phyloP scores from a whole-genome alignment of 2,888 invertebrate species.

The Coleophora flavipennella region DNA sequence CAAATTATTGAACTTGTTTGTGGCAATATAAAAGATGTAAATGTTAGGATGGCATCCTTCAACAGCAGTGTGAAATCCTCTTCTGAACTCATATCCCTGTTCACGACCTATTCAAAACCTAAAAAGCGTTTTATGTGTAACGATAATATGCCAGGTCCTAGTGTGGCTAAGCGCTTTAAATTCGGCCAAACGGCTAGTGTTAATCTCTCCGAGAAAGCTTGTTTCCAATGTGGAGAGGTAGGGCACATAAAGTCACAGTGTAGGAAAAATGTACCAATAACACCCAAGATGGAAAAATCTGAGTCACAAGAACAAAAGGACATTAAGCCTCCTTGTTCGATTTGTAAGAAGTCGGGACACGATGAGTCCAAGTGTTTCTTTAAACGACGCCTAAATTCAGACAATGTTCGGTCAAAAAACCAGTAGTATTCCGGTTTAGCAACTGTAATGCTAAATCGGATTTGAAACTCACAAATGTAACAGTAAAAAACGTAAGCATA shows the following conservation, averaged over 20 bases:
- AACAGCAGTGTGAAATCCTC: constrained; percentile 16
- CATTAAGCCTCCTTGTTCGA: constrained; percentile 7
- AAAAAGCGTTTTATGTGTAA: too few species aligned
- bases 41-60: constrained; percentile 18
- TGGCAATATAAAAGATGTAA: constrained; percentile 14
- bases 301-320: too few species aligned
- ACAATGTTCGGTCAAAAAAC: neutral
- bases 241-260: constrained; percentile 7
- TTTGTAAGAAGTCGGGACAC: constrained; percentile 15
- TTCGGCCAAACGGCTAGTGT: neutral
- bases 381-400: neutral
- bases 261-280: too few species aligned
- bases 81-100: constrained; percentile 16
- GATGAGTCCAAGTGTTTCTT: constrained; percentile 5
- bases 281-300: too few species aligned
- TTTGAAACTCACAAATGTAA: constrained; percentile 10
- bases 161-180: neutral
- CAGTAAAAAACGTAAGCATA: constrained; percentile 5
- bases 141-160: too few species aligned
- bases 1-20: constrained; percentile 16
- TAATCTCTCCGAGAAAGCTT: constrained; percentile 1
- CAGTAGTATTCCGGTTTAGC: too few species aligned
- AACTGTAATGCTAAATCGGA: too few species aligned
- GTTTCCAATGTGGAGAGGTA: constrained; percentile 5
- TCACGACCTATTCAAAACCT: constrained; percentile 16